Base-by-base conservation (phyloP, 2,888 invertebrate species). In the Morinoia aosen region DNA sequence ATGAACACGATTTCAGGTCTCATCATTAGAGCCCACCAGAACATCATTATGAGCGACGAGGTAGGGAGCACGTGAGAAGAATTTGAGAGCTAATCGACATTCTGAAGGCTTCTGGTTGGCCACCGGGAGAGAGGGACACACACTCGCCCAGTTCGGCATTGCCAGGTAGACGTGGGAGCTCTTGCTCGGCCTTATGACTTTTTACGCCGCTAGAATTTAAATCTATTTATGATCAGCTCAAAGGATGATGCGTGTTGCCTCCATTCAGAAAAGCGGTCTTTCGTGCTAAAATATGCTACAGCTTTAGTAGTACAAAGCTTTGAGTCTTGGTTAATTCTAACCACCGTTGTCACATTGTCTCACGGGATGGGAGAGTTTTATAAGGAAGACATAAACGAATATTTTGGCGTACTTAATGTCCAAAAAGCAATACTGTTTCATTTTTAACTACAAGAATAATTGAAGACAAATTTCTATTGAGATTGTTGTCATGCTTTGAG, bases 21-120 rank as follows among this genome's bases (percentile, higher is more conserved):
- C 57, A 93, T 93, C 93, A 93, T 93, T 93, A 93, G 93, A 93
- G 93, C 57, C 93, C 93, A 57, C 93, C 93, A n/a, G 57, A 93
- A 93, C 93, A 93, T 93, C 93, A 93, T 93, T 93, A 93, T 93
- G 93, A 93, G 93, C 57, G 56, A 33, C 93, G 93, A 56, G 93
- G 48, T 33, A 93, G 93, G 56, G 93, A 93, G 93, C 57, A 48
- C 93, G 93, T 93, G 93, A 93, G 93, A 33, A 93, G 93, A 93
- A 93, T 93, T 93, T 93, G 93, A 90, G 90, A 90, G 90, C 39
- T 48, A 90, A 39, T 90, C 90, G 48, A 90, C 90, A 90, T 90
- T 90, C 90, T 90, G 90, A 40, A 90, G 40, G 90, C 90, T 90
- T 90, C 90, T 39, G 14, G 90, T 48, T 5, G 90, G 48, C 90